Evolutionary conservation across 2,113 vertebrate genomes (phyloP).

Genomic region (Pleuronectes platessa): DNA sequence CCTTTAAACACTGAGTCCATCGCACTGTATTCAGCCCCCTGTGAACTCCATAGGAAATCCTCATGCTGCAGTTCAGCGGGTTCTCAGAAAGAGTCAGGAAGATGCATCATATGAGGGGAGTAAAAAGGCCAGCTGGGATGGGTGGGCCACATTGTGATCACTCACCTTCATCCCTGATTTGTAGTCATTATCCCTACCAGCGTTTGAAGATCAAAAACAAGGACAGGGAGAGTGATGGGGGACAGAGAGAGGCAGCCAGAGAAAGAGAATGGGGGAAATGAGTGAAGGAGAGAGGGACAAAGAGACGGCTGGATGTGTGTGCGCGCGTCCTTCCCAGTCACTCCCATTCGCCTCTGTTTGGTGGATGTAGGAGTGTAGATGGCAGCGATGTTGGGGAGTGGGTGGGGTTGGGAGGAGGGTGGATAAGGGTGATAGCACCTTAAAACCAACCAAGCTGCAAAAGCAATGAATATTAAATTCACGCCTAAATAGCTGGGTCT

Average conservation of each 20-base stretch:
- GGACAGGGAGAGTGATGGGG: constrained; percentile 83
- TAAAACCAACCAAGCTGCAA: constrained; percentile 86
- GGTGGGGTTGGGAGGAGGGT: constrained; percentile 76
- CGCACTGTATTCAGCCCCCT: constrained; percentile 41
- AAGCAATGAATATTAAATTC: constrained; percentile 87
- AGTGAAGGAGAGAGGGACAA: constrained; percentile 73
- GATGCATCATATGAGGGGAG: constrained; percentile 79
- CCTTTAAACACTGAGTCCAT: constrained; percentile 19
- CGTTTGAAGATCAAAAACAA: constrained; percentile 87
- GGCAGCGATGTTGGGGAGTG: constrained; percentile 69
- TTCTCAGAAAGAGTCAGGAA: constrained; percentile 76
- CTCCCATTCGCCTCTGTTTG: constrained; percentile 74
- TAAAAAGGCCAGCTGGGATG: constrained; percentile 86
- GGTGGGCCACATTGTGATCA: constrained; percentile 85
- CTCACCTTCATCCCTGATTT: constrained; percentile 90
- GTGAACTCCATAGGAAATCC: constrained; percentile 61
- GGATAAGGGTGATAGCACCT: constrained; percentile 82
- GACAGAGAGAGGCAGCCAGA: constrained; percentile 75
- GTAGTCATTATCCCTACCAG: constrained; percentile 88
- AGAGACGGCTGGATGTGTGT: constrained; percentile 62
- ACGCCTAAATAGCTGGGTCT: constrained; percentile 82
- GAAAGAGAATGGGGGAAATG: constrained; percentile 69
- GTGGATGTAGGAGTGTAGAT: constrained; percentile 70
- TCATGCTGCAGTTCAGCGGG: constrained; percentile 69
- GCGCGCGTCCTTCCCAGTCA: constrained; percentile 58